These are phyloP conservation scores for Lepidurus couesii DNA, from an alignment of 1,140 invertebrate species.

Conservation along the genomic window DNA sequence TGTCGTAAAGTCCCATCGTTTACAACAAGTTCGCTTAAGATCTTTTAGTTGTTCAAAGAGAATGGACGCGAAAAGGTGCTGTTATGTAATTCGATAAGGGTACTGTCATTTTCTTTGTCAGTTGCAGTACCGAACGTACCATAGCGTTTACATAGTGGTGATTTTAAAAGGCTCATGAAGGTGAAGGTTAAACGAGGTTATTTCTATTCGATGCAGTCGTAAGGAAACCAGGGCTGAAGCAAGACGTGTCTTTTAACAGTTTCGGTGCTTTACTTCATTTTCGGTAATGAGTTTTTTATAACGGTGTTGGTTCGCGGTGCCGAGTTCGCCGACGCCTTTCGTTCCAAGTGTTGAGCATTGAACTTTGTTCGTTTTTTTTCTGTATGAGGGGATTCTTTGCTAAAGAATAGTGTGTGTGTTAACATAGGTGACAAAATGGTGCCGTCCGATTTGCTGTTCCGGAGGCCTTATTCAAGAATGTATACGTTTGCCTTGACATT, in stretches of 20 bases:
- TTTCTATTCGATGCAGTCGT: neutral
- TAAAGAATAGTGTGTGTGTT: neutral
- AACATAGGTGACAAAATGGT: neutral
- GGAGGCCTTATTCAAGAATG: neutral
- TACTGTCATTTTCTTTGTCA: neutral
- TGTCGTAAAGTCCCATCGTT: neutral
- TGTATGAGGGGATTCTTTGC: neutral
- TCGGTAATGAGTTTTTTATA: neutral
- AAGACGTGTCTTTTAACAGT: neutral
- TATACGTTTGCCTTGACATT: constrained; percentile 8
- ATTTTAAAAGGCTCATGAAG: neutral
- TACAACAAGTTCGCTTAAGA: neutral
- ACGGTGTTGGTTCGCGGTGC: neutral
- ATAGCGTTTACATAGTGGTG: neutral
- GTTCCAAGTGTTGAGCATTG: neutral
- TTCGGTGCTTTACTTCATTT: neutral
- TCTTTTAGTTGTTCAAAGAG: neutral
- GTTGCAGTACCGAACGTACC: neutral
- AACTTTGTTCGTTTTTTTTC: neutral
- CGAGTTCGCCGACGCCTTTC: neutral
- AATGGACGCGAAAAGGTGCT: neutral
- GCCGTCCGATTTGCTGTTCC: neutral
- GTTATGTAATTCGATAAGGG: neutral
- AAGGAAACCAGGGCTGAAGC: neutral
- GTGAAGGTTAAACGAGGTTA: neutral